Percentiles rank a stretch among this genome's conserved stretches.
Conservation (phyloP, 1,140 invertebrate species). For the Condylostylus longicornis region DNA sequence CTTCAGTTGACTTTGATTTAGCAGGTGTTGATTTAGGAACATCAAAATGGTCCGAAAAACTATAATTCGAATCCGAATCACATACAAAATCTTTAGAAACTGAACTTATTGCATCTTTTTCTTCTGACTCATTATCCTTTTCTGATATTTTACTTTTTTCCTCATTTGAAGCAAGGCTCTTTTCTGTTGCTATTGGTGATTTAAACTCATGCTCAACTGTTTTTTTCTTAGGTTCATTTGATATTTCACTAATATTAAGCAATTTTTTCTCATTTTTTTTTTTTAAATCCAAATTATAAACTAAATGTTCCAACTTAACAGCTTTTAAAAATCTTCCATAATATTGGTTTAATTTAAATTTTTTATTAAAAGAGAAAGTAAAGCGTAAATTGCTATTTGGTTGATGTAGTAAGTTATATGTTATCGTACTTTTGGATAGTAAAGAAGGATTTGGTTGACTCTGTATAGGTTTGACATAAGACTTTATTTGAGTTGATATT, state of each 20-base stretch:
- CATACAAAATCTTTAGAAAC: conserved; percentile 9
- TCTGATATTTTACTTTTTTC: too few relatives aligned
- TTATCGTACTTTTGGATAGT: background rate
- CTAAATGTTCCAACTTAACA: conserved; percentile 8
- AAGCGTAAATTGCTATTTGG: conserved; percentile 5
- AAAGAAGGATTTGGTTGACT: conserved; percentile 9
- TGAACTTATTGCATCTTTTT: background rate
- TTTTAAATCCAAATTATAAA: background rate
- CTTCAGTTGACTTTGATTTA: background rate
- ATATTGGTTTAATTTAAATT: conserved; percentile 8
- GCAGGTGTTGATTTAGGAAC: conserved; percentile 11
- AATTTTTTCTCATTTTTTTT: background rate
- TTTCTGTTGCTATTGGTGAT: background rate
- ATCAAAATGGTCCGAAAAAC: conserved; percentile 29
- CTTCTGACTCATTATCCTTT: background rate
- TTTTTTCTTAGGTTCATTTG: background rate
- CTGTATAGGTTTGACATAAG: conserved; percentile 21
- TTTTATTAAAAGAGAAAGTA: conserved; percentile 4
- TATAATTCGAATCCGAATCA: conserved; percentile 30
- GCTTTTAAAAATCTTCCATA: conserved; percentile 20
- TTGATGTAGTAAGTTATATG: conserved; percentile 5
- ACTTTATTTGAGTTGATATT: conserved; percentile 14
- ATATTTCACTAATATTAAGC: background rate
- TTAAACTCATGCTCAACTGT: background rate
- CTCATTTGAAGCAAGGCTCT: background rate